A percentile compares a stretch with the other conserved stretches of the same genome.
These are phyloP conservation scores for Nyctibius grandis DNA, from an alignment of 2,797 vertebrate species.

Conservation along the genomic window DNA sequence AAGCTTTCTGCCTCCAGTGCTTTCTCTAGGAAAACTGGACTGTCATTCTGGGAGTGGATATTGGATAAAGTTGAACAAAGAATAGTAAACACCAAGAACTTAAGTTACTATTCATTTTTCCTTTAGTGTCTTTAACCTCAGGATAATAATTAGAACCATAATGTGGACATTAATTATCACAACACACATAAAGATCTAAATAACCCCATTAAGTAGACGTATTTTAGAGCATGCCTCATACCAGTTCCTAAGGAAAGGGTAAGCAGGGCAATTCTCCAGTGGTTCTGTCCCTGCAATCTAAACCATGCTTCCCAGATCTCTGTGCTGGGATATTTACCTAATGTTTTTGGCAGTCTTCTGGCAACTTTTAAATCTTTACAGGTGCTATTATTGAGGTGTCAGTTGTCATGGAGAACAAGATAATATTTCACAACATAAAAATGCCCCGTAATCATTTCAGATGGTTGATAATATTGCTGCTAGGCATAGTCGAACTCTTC, in stretches of 20 bases:
- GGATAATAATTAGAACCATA: not conserved
- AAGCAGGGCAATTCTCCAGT: not conserved
- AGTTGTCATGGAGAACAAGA: conserved; percentile 14
- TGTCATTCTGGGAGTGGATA: not conserved
- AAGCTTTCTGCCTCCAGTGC: not conserved
- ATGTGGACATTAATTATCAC: not conserved
- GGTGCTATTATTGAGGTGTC: conserved; percentile 17
- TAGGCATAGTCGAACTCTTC: conserved; percentile 11
- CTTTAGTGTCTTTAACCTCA: not conserved
- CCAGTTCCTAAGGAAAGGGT: not conserved
- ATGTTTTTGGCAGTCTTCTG: not conserved
- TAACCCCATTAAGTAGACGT: not conserved
- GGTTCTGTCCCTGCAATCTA: not conserved
- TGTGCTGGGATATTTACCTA: not conserved
- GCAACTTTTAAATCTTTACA: conserved; percentile 6
- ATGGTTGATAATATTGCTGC: conserved; percentile 21
- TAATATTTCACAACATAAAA: conserved; percentile 29
- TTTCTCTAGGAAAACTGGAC: not conserved
- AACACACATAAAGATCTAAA: not conserved
- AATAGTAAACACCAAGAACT: not conserved
- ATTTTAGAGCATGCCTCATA: not conserved
- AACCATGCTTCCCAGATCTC: not conserved
- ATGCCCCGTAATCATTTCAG: not conserved
- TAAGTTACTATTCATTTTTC: not conserved
- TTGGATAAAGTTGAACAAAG: not conserved